A percentile compares a stretch with the other conserved stretches of the same genome.
Conservation (phyloP, 2,113 vertebrate species). For the Caranx ignobilis region DNA sequence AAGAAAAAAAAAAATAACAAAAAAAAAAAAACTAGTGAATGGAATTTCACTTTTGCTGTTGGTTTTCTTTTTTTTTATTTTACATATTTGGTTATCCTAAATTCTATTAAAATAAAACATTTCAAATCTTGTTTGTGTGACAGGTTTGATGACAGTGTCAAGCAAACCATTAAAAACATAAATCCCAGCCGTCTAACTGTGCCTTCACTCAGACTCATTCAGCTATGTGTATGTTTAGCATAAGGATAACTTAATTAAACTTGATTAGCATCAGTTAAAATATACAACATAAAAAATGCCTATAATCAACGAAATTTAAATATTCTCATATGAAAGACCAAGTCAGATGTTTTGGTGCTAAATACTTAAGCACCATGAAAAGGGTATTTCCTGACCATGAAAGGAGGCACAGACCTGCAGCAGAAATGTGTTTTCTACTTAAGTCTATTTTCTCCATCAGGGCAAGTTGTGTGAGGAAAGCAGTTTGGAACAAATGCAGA, state of each 20-base stretch:
- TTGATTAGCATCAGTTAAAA: neutral
- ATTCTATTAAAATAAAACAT: conserved; percentile 84
- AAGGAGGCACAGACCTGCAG: neutral
- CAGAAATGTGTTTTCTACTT: conserved; percentile 9
- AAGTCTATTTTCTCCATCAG: conserved; percentile 31
- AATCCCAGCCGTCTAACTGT: conserved; percentile 50
- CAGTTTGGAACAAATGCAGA: conserved; percentile 18
- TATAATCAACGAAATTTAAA: neutral
- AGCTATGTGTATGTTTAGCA: neutral
- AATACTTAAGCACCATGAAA: too few species aligned
- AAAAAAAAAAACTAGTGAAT: conserved; percentile 61
- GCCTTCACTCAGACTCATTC: conserved; percentile 13
- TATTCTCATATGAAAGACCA: neutral
- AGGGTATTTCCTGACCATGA: neutral
- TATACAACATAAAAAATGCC: neutral
- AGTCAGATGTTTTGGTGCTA: neutral
- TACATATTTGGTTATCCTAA: conserved; percentile 83
- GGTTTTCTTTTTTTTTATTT: conserved; percentile 77
- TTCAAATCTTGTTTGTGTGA: conserved; percentile 79
- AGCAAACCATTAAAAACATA: conserved; percentile 71
- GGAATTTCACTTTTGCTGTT: conserved; percentile 77
- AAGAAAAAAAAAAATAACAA: conserved; percentile 74
- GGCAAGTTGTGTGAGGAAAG: neutral
- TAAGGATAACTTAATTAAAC: neutral
- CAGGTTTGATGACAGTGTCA: conserved; percentile 72